Percentiles rank a stretch among this genome's conserved stretches.
These are phyloP conservation scores for Sitobion miscanthi DNA, from an alignment of 1,140 invertebrate species.

Conservation along the genomic window DNA sequence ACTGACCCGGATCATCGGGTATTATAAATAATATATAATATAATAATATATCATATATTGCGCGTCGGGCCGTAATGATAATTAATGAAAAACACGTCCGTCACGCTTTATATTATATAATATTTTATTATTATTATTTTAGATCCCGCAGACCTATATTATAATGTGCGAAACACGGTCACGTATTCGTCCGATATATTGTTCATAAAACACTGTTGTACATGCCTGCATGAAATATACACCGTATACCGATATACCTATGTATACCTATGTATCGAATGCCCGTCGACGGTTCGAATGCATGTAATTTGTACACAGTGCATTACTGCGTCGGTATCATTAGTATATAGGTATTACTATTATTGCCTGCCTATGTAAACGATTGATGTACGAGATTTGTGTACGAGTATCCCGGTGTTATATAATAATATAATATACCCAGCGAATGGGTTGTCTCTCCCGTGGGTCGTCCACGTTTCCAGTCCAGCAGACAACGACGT, in stretches of 20 bases:
- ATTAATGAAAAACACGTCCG: conserved; percentile 41
- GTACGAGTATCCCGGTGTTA: not conserved
- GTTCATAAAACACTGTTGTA: not conserved
- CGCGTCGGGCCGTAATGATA: conserved; percentile 13
- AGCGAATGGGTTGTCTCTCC: not conserved
- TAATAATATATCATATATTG: not conserved
- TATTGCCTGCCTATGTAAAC: not conserved
- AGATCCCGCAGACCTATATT: not conserved
- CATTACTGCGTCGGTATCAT: not conserved
- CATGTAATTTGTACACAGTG: not conserved
- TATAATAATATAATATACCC: not conserved
- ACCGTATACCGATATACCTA: not conserved
- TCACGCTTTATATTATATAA: not conserved
- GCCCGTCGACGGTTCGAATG: not conserved
- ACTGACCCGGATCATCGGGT: conserved; percentile 20
- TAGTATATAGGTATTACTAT: not conserved
- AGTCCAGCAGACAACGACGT: not conserved
- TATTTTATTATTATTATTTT: not conserved
- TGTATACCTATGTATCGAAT: not conserved
- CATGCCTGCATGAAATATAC: not conserved
- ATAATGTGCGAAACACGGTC: not conserved
- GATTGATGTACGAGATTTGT: not conserved
- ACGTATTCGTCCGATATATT: not conserved
- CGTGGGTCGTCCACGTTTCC: not conserved
- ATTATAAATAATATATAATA: not conserved